Evolutionary conservation across 1,140 invertebrate species (phyloP), one percentile per base, ranked within the genome.

Genomic region (Drosophila mayri): DNA sequence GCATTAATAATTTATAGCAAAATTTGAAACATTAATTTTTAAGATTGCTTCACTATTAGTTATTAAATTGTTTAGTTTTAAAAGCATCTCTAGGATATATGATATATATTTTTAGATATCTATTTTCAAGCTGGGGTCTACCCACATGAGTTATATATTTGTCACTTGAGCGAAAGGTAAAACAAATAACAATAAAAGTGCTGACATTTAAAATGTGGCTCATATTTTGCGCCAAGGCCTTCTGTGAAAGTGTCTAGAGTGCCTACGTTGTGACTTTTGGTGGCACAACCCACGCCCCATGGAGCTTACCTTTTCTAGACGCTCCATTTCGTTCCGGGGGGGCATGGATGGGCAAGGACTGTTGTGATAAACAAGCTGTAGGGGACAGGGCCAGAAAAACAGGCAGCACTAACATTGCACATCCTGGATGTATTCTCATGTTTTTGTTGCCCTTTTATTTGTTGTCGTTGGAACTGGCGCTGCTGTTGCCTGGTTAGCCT

Each of bases 371-470:
- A 71, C 65, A 86, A 81, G 68, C 63, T 62, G 64, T 49, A 59
- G 59, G 63, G 59, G 28, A 47, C 49, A 54, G 22, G 37, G 62
- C 49, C 54, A 66, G 71, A 80, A 80, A 80, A 61, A 75, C 63
- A 76, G 57, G 79, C 68, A 64, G 47, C 82, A 85, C 59, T 79
- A 75, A 62, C 79, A 78, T 73, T 81, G 79, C 84, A 88, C 76
- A 86, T 86, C 84, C 82, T 73, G 71, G 68, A 61, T 73, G 71
- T 62, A 60, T 68, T 68, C 57, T 61, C 54, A 38, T 43, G 63
- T 66, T 63, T 68, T 76, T 76, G 58, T 71, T 83, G 66, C 44
- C 54, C 52, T 70, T 80, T 55, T 81, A 62, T 60, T 63, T 74
- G 52, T 70, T 70, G 66, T 43, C 25, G 37, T 43, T 28, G 37